Evolutionary conservation across 2,888 invertebrate species (phyloP), one percentile per base, ranked within the genome.

Genomic region (Heteropelma amictum): DNA sequence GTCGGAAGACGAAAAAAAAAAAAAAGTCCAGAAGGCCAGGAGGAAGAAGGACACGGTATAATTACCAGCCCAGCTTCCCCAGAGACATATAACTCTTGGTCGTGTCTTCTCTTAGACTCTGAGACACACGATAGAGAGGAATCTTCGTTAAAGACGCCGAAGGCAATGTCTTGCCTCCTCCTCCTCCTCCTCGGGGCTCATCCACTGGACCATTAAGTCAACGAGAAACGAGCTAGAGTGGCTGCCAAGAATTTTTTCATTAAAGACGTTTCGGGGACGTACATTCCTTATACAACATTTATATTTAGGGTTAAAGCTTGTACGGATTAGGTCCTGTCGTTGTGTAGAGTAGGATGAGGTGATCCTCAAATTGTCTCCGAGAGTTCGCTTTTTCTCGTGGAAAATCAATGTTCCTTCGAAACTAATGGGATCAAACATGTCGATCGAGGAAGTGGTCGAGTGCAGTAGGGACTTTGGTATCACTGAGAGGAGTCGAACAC

Each of bases 181-280:
- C n/a, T n/a, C n/a, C n/a, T n/a, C n/a, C n/a, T n/a, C 70, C 69
- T 45, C 70, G 42, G 23, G 26, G 51, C 38, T 28, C 30, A 47
- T 47, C 42, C 47, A 28, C 30, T 28, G 30, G 14, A 64, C 35
- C 60, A 45, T 67, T 47, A 63, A 69, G 69, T 60, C 63, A 33
- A 64, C 63, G 63, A 28, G 65, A 49, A 35, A 70, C 33, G 56
- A 28, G 33, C 19, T 8, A 42, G 28, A 14, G 56, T n/a, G 56
- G 30, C 54, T 38, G 60, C 35, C 12, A 21, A 70, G 61, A 73
- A 77, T 73, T 74, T 77, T 69, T 65, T 74, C 30, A 56, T 77
- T 58, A 61, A 63, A 69, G 69, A 73, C 65, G n/a, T n/a, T 72
- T 53, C 42, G 64, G 53, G 23, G 51, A 69, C 72, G 42, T 49